Base-by-base conservation (phyloP, 2,888 invertebrate genomes). In the Seladonia tumulorum region DNA sequence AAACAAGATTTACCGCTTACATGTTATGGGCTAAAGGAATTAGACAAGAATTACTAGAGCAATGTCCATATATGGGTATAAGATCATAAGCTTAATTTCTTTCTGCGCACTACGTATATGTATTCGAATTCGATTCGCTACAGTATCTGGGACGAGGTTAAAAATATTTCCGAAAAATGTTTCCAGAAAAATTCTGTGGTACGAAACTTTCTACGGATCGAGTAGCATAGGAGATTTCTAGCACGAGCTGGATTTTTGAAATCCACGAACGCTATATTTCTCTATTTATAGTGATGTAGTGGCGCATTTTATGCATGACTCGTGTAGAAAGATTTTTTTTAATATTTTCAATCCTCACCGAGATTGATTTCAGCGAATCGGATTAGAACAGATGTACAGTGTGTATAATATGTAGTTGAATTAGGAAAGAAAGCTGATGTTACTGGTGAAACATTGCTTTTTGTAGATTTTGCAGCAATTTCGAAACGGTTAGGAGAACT, bases 21-120 rank as follows among this genome's bases (percentile, higher is more conserved):
- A 98, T 98, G 97, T 96, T 98, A 93, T 99, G 98, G 98, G 98
- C 98, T 0, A 97, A 98, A 90, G 98, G 98, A 91, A 96, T 97
- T 29, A 96, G 98, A 66, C 97, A 97, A 86, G 97, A 97, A 89
- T 96, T 98, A 82, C 95, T 97, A 49, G 96, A 97, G 76, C 96
- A 97, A 87, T 96, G 97, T 93, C 97, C 98, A 0, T 97, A 97
- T 81, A 97, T 98, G 96, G 98, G 96, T 96, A 95, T 95, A 79
- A 8, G 18, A 63, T 63, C 35, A 35, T 76, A 82, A 83, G 76
- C 71, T 88, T 87, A 16, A 72, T 57, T 77, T 79, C 73, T 86
- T 81, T 78, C 45, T 79, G 29, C 35, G 25, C 60, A 45, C 14
- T 74, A 76, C 16, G n/a, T 63, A 25, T 5, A 35, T 35, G 35